Evolutionary conservation across 2,113 vertebrate species (phyloP), one percentile per base, ranked within the genome.

Genomic region (Xiphias gladius): DNA sequence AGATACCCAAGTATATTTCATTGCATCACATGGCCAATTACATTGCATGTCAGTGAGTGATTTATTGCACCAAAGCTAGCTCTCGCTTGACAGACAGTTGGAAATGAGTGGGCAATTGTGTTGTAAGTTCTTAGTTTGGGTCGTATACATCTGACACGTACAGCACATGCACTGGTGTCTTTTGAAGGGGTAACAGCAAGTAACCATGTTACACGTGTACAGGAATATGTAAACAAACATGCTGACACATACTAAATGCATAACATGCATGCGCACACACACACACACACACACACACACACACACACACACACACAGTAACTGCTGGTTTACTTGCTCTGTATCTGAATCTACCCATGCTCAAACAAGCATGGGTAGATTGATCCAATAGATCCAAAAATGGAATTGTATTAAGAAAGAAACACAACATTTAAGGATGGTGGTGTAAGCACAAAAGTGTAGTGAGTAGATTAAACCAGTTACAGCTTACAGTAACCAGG

Each of bases 1-100:
- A 90, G 85, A 91, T 87, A 80, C 82, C 86, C 76, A 66, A 80
- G 70, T 81, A 88, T 80, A 73, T 72, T 89, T 88, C 80, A 87
- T 85, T 86, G 84, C 81, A 90, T 92, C 88, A 85, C 89, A 89
- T 82, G 83, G 83, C 85, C 89, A 92, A 93, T 93, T 92, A 92
- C 88, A 86, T 79, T 79, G 76, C 70, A 62, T 91, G 93, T 91
- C 92, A 93, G 32, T 85, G 68, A 81, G 79, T 92, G 89, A 93
- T 94, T 92, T 94, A 93, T 92, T 88, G 84, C 84, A 37, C 43
- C 65, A 19, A 50, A 79, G 75, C 76, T 55, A 46, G 71, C 73
- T 81, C 72, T 43, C 30, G 46, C 78, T 73, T 86, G 82, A 90
- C 76, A 74, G 83, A 76, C 87, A 80, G 62, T 59, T 19, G 19